Conservation (phyloP, 2,888 invertebrate species). For the Pecten maximus region DNA sequence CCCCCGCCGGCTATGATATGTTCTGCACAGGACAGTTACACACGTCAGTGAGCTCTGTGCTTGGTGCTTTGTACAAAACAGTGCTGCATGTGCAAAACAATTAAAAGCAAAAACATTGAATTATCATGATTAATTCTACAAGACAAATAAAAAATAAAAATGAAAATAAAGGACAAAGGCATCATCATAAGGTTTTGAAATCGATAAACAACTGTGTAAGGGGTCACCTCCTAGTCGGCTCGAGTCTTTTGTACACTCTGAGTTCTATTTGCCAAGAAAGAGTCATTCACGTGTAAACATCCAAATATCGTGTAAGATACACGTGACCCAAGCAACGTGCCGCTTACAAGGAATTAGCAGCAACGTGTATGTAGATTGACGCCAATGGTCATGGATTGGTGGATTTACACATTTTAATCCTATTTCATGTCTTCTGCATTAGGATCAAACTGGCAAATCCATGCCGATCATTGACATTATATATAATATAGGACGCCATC, state of each 20-base stretch:
- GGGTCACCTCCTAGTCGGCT: background rate
- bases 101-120: background rate
- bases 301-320: background rate
- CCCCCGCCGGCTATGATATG: background rate
- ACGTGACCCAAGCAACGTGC: background rate
- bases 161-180: conserved; percentile 23
- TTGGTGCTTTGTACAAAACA: background rate
- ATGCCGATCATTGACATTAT: background rate
- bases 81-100: background rate
- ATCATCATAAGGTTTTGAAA: background rate
- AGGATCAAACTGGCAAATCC: background rate
- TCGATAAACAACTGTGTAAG: background rate
- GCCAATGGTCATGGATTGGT: background rate
- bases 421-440: background rate
- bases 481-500: background rate
- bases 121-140: conserved; percentile 17
- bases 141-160: background rate
- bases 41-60: background rate
- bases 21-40: background rate
- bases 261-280: background rate
- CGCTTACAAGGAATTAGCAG: background rate
- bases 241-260: background rate
- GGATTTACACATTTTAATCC: conserved; percentile 6
- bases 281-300: background rate
- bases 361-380: background rate